These are phyloP conservation scores for Bungarus multicinctus DNA, from an alignment of 2,113 vertebrate species.

Conservation along the genomic window DNA sequence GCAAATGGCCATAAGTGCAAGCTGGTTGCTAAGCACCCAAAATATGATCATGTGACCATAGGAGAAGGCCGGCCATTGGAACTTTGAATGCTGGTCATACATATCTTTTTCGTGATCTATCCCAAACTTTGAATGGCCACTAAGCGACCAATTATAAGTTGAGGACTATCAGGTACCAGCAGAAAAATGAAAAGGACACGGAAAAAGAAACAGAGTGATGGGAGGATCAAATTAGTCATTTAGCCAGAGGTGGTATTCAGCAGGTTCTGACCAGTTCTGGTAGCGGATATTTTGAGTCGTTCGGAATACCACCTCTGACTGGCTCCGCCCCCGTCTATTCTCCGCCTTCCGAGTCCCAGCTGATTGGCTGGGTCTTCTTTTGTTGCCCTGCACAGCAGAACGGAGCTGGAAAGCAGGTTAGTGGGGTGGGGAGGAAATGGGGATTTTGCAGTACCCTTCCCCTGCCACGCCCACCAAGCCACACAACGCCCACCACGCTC, in stretches of 20 bases:
- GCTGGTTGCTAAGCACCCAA: neutral
- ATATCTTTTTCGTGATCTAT: neutral
- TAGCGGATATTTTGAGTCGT: too few species aligned
- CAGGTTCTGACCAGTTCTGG: too few species aligned
- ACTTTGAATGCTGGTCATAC: neutral
- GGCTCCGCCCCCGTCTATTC: too few species aligned
- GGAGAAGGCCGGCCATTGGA: neutral
- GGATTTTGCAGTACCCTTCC: too few species aligned
- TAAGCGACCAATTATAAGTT: neutral
- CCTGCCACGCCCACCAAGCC: too few species aligned
- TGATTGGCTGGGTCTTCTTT: too few species aligned
- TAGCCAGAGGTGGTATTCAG: neutral
- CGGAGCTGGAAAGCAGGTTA: too few species aligned
- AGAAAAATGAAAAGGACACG: neutral
- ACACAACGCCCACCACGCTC: too few species aligned
- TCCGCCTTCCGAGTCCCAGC: too few species aligned
- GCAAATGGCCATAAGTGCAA: neutral
- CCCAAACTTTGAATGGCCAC: neutral
- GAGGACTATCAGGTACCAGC: neutral
- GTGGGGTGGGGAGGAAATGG: too few species aligned
- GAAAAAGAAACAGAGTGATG: neutral
- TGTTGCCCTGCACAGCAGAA: too few species aligned
- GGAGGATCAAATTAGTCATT: neutral
- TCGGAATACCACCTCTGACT: too few species aligned
- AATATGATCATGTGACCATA: neutral